Evolutionary conservation across 2,797 vertebrate genomes (phyloP).

Genomic region (Agapornis canus): DNA sequence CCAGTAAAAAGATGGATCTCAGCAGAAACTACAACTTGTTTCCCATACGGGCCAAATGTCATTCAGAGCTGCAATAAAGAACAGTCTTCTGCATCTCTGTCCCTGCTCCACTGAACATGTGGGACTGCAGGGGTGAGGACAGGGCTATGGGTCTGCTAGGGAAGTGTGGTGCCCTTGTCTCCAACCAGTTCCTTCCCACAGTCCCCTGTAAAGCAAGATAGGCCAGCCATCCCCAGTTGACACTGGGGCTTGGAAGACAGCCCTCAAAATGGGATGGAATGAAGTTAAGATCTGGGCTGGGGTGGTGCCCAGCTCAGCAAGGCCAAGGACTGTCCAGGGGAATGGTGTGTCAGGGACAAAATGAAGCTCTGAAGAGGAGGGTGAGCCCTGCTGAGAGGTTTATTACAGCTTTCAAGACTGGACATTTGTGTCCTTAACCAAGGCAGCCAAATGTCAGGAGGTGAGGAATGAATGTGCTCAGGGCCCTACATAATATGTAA

Average conservation of each 20-base stretch:
- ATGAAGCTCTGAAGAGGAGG: not conserved
- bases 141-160: not conserved
- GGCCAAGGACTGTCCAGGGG: not conserved
- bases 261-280: fast-evolving
- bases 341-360: not conserved
- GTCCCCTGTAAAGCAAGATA: fast-evolving
- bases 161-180: fast-evolving
- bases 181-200: not conserved
- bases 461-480: not conserved
- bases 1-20: not conserved
- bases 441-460: not conserved
- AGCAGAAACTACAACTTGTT: not conserved
- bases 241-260: fast-evolving
- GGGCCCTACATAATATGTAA: fast-evolving
- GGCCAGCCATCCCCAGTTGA: not conserved
- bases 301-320: not conserved
- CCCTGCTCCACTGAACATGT: not conserved
- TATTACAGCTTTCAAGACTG: not conserved
- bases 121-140: not conserved
- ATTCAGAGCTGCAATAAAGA: not conserved
- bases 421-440: fast-evolving
- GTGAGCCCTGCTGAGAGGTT: not conserved
- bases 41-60: not conserved
- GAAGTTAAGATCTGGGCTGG: fast-evolving
- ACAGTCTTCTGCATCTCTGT: not conserved